These are phyloP conservation scores for Alouatta palliata DNA, from an alignment of 2,113 vertebrate species.

Conservation along the genomic window DNA sequence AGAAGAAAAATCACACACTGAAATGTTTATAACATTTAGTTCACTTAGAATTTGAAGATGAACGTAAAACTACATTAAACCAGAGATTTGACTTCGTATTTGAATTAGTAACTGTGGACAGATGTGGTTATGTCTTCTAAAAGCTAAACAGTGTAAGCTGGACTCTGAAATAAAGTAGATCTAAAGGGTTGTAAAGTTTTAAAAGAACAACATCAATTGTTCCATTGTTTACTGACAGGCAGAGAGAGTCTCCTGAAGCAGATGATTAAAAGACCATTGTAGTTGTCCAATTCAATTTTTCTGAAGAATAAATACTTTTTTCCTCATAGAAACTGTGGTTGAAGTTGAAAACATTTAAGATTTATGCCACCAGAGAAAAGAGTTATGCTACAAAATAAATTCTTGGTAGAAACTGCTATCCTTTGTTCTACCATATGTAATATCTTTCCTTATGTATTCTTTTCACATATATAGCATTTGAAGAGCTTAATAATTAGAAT, in stretches of 20 bases:
- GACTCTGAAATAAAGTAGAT: conserved; percentile 33
- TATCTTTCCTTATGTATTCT: background rate
- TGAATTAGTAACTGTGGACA: conserved; percentile 11
- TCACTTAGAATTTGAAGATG: background rate
- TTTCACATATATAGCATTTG: background rate
- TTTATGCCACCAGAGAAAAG: background rate
- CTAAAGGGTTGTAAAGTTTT: conserved; percentile 1
- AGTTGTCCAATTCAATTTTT: conserved; percentile 41
- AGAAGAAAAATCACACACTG: background rate
- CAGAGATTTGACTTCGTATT: background rate
- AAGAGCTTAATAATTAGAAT: background rate
- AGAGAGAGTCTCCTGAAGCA: conserved; percentile 13
- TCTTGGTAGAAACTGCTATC: background rate
- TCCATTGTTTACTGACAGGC: conserved; percentile 51
- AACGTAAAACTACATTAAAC: background rate
- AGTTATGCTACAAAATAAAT: conserved; percentile 33
- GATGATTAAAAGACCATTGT: conserved; percentile 61
- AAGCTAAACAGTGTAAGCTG: background rate
- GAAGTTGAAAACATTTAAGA: conserved; percentile 59
- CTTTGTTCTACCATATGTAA: background rate
- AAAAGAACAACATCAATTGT: conserved; percentile 43
- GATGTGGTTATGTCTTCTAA: background rate
- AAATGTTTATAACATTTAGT: background rate
- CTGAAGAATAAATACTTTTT: conserved; percentile 27
- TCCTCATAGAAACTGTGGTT: conserved; percentile 36